Evolutionary conservation across 2,888 invertebrate species (phyloP).

Genomic region (Phyto melanocephala): DNA sequence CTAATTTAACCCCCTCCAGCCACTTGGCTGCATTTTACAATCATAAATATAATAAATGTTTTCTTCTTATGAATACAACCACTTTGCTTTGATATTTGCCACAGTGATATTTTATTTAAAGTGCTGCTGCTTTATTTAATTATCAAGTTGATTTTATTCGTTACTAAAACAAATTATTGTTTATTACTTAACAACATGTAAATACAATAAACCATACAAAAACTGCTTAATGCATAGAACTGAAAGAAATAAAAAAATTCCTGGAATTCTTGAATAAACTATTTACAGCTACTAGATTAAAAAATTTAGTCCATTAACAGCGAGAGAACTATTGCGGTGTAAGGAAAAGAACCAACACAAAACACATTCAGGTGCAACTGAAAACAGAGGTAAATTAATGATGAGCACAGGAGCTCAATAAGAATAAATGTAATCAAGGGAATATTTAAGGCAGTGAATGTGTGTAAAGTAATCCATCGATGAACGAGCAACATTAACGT

Average conservation of each 20-base stretch:
- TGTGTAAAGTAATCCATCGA: slow-evolving; percentile 47
- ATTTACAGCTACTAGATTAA: slow-evolving; percentile 58
- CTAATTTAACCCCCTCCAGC: neutral
- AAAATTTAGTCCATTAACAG: neutral
- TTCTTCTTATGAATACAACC: neutral
- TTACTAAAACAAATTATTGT: slow-evolving; percentile 30
- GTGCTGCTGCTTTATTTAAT: neutral
- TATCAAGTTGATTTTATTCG: neutral
- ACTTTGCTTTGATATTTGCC: neutral
- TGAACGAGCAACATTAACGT: slow-evolving; percentile 32
- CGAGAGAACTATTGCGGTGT: neutral
- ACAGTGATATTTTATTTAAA: neutral
- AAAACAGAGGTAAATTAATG: slow-evolving; percentile 60
- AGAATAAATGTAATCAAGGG: slow-evolving; percentile 35
- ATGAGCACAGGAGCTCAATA: slow-evolving; percentile 32
- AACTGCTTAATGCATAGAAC: neutral
- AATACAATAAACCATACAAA: slow-evolving; percentile 29
- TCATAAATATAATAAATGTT: neutral
- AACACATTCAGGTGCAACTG: slow-evolving; percentile 57
- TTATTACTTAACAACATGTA: slow-evolving; percentile 52
- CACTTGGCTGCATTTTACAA: neutral
- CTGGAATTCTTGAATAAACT: slow-evolving; percentile 51
- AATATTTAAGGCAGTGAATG: slow-evolving; percentile 21
- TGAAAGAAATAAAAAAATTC: slow-evolving; percentile 37
- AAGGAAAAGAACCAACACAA: neutral